Evolutionary conservation across 1,140 invertebrate species (phyloP), one percentile per base, ranked within the genome.

Genomic region (Anastrepha ludens): DNA sequence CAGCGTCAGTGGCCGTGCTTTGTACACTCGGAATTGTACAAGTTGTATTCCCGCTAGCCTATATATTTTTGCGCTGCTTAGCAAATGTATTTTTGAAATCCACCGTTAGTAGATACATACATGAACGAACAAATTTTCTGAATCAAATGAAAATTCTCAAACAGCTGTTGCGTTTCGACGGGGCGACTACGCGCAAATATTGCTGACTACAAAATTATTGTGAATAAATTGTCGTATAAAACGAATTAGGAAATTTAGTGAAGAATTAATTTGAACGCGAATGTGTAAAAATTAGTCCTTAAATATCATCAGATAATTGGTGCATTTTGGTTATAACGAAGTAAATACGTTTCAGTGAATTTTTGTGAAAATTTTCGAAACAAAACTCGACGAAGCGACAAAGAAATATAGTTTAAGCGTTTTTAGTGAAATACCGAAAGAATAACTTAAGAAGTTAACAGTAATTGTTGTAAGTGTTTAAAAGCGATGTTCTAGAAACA

Each of bases 161-260:
- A 91, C 91, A 91, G 91, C 91, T 91, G 91, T 91, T 91, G 91
- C 90, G 90, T 90, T 90, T 91, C 91, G 91, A 90, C 89, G 88
- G 47, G 74, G 8, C 74, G 74, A 55, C 9, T 81, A 29, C 47
- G 74, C 74, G 74, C 4, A 81, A 50, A 81, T 47, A 55, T 81
- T 20, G 6, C 17, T 15, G 44, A 17, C 3, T n/a, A 41, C 17
- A n/a, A 67, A 47, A 15, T 13, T 64, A 81, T 55, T 55, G 17
- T 50, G 74, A 13, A 55, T n/a, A 81, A 81, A 81, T 81, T 11
- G 47, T n/a, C 2, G n/a, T 29, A 78, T 78, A 41, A 78, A 62
- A 78, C 70, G 70, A 20, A 55, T 78, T 17, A 47, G 47, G n/a
- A 78, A 67, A 29, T 67, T 67, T 7, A 67, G 64, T 62, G 64